Evolutionary conservation across 2,113 vertebrate genomes (phyloP), one percentile per base, ranked within the genome.

Genomic region (Chitala chitala): DNA sequence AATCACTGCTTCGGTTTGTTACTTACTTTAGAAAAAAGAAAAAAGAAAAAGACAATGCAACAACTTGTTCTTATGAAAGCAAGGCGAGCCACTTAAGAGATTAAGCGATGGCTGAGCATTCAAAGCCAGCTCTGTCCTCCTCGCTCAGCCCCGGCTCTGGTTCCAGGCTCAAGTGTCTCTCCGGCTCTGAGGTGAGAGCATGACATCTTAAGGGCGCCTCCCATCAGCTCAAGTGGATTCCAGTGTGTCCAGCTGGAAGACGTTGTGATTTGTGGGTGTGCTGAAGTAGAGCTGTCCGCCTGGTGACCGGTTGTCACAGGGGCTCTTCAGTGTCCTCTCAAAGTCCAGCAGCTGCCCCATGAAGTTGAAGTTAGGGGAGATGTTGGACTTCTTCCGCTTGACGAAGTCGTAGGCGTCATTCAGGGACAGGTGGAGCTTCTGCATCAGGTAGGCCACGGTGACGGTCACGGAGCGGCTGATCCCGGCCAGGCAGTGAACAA

Each of bases 311-410:
- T 95, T 97, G 85, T 98, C 96, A 0, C 96, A 98, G 0, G 96
- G 97, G 85, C 96, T 98, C 87, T 92, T 96, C 48, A 99, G 94
- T 79, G 96, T 99, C 85, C 96, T 91, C 89, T 99, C 97, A 75
- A 99, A 99, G 92, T 99, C 97, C 88, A 99, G 90, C 33, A 99
- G 94, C 73, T 99, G 97, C 78, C 97, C 97, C 96, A 99, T 98
- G 86, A 99, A 99, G 89, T 99, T 99, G 87, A 99, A 99, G 83
- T 99, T 99, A 15, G 97, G 97, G 0, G 97, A 99, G 87, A 99
- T 99, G 84, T 99, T 99, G 74, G 97, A 98, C 87, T 99, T 99
- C 91, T 99, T 99, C 82, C 95, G 91, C 86, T 98, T 98, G 81
- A 99, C 97, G 10, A 98, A 98, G 87, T 99, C 97, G 61, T 99